Evolutionary conservation across 2,888 invertebrate species (phyloP).

Genomic region (Panopea generosa): DNA sequence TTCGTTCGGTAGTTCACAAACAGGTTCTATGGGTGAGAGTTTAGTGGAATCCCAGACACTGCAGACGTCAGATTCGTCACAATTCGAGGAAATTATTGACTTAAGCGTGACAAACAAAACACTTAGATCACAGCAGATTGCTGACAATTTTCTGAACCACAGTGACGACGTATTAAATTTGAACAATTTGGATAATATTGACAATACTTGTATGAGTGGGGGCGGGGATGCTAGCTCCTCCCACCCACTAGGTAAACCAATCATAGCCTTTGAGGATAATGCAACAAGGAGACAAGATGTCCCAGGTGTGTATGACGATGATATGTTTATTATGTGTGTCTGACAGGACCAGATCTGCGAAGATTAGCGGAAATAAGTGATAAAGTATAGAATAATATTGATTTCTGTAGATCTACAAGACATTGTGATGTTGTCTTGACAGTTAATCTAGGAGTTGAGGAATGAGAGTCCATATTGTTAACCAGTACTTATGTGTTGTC

Average conservation of each 20-base stretch:
- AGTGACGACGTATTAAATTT: constrained; percentile 73
- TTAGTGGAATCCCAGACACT: constrained; percentile 60
- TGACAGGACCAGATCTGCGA: too few species aligned
- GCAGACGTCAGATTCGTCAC: constrained; percentile 54
- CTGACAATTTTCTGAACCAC: constrained; percentile 48
- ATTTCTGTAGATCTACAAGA: too few species aligned
- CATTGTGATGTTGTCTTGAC: too few species aligned
- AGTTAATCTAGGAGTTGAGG: too few species aligned
- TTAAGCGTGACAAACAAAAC: constrained; percentile 72
- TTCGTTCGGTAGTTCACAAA: constrained; percentile 66
- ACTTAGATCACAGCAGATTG: constrained; percentile 57
- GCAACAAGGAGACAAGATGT: constrained; percentile 79
- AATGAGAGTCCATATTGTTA: too few species aligned
- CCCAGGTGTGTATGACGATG: constrained; percentile 73
- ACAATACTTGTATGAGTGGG: constrained; percentile 49
- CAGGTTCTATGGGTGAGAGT: constrained; percentile 62
- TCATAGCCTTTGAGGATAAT: constrained; percentile 81
- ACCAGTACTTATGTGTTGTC: too few species aligned
- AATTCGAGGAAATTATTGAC: constrained; percentile 80
- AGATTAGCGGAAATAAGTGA: too few species aligned
- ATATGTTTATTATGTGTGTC: neutral
- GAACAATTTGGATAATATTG: constrained; percentile 67
- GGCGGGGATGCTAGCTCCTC: constrained; percentile 55
- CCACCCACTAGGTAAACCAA: constrained; percentile 67
- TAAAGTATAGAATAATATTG: too few species aligned